Percentiles rank a stretch among this genome's conserved stretches.
Evolutionary conservation across 2,888 invertebrate genomes (phyloP).

Genomic region (Phaonia tiefii): DNA sequence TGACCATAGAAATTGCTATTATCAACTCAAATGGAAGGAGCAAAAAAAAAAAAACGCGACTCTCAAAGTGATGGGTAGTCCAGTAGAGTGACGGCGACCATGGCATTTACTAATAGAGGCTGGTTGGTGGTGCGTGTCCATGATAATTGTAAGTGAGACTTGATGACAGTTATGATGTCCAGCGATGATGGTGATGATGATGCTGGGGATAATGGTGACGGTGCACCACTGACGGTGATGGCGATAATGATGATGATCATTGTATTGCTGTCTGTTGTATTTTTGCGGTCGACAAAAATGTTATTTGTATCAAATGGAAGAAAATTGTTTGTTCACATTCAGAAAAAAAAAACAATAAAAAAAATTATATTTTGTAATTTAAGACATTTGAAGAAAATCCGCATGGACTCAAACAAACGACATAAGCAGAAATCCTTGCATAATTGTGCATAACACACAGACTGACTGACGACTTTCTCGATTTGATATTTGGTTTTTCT

Average conservation of each 20-base stretch:
- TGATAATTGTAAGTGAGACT: constrained; percentile 37
- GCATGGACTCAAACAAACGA: constrained; percentile 36
- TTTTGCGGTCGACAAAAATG: constrained; percentile 36
- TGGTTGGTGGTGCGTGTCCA: constrained; percentile 11
- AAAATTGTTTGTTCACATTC: no score
- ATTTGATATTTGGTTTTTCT: constrained; percentile 19
- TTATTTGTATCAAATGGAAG: neutral
- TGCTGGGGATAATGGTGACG: constrained; percentile 36
- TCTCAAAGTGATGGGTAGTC: constrained; percentile 39
- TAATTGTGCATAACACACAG: constrained; percentile 67
- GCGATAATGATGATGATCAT: neutral
- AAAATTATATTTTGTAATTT: constrained; percentile 29
- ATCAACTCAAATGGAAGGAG: constrained; percentile 5
- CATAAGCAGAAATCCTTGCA: constrained; percentile 70
- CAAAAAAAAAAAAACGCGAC: constrained; percentile 30
- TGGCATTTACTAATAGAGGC: constrained; percentile 14
- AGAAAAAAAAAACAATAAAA: constrained; percentile 8
- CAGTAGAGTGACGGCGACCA: constrained; percentile 45
- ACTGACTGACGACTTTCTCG: constrained; percentile 72
- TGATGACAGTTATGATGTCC: constrained; percentile 38
- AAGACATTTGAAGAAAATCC: neutral
- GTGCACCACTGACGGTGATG: neutral
- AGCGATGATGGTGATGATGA: constrained; percentile 59
- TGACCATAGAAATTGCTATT: constrained; percentile 61
- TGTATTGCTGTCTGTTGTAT: neutral